These are phyloP conservation scores for Sitobion miscanthi DNA, from an alignment of 1,140 invertebrate species.

Conservation along the genomic window DNA sequence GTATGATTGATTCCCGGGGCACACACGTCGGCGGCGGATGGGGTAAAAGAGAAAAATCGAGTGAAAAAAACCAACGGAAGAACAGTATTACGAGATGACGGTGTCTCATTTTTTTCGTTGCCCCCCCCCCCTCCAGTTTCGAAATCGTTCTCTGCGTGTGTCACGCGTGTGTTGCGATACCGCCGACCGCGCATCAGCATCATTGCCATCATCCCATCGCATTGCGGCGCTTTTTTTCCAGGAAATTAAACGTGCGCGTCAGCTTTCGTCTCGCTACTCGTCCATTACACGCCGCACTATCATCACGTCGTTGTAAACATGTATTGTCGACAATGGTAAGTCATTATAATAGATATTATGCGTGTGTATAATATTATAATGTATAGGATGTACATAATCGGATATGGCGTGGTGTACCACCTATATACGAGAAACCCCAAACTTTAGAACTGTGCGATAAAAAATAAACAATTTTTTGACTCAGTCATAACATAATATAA, in stretches of 20 bases:
- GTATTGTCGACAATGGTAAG: neutral
- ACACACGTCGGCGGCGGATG: neutral
- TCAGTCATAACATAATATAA: neutral
- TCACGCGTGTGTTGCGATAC: neutral
- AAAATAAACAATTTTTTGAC: neutral
- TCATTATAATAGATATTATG: neutral
- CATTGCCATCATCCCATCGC: neutral
- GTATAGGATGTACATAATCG: neutral
- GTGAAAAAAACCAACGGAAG: neutral
- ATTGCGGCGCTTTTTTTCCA: slow-evolving; percentile 16
- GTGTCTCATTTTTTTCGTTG: neutral
- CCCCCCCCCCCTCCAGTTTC: neutral
- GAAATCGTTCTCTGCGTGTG: neutral
- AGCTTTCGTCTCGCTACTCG: neutral
- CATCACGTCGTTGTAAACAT: neutral
- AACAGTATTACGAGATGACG: slow-evolving; percentile 49
- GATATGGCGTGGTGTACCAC: neutral
- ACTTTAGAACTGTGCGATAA: neutral
- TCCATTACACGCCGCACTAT: neutral
- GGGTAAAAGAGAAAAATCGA: slow-evolving; percentile 29
- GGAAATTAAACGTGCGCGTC: slow-evolving; percentile 50
- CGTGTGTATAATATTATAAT: too few species aligned
- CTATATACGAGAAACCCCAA: neutral
- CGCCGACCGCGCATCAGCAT: neutral
- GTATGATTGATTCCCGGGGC: slow-evolving; percentile 52